Evolutionary conservation across 2,113 vertebrate species (phyloP), one percentile per base, ranked within the genome.

Genomic region (Tragelaphus strepsiceros): DNA sequence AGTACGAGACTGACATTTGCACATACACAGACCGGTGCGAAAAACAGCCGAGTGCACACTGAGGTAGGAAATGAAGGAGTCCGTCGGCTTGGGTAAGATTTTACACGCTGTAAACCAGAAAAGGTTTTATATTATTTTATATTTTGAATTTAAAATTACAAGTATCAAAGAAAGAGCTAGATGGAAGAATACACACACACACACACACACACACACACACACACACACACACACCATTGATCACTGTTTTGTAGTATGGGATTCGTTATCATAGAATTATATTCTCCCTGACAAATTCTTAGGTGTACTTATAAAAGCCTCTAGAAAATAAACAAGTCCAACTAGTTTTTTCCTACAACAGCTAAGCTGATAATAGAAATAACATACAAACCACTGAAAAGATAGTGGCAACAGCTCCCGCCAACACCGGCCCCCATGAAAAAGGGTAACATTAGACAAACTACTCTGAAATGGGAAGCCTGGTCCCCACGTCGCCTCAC

Each of bases 1-100:
- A 95, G 97, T 85, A 97, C 97, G 89, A 32, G 84, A 90, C 96
- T 97, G 96, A 93, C 97, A 88, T 98, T 94, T 98, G 98, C 98
- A 98, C 93, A 97, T 64, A 89, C 94, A 97, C 94, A 97, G 71
- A 95, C 97, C 90, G 97, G 96, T 94, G 97, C 87, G 54, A 87
- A 91, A 97, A 98, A 98, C 97, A 98, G 96, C 22, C 96, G 98
- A 98, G 95, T 98, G 94, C 97, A 98, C 95, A 97, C 95, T 99
- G 99, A 99, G 99, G 99, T 99, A 99, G 99, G 98, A 98, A 98
- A 98, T 97, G 97, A 98, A 99, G 98, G 98, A 98, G 98, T 98
- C 98, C 97, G 98, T 97, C 98, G 98, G 98, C 98, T 98, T 99
- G 91, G 94, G 81, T 81, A 98, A 98, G 98, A 98, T 97, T 98